Conservation (phyloP, 2,113 vertebrate genomes). For the Megaceryle torquata region DNA sequence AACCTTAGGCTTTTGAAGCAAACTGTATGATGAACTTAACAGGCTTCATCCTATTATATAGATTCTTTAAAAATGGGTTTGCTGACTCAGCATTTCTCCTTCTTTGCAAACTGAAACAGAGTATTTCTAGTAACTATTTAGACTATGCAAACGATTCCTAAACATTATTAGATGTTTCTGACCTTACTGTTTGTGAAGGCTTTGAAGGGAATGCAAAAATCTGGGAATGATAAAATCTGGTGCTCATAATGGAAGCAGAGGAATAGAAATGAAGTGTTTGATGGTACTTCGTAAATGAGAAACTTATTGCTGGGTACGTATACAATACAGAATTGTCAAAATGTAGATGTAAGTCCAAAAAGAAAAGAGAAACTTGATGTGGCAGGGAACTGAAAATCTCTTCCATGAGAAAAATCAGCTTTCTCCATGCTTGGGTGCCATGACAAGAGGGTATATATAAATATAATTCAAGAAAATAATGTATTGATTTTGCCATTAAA, state of each 20-base stretch:
- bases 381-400: not conserved
- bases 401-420: not conserved
- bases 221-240: not conserved
- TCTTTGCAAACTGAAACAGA: not conserved
- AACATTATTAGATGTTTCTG: not conserved
- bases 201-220: not conserved
- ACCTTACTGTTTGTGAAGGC: not conserved
- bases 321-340: not conserved
- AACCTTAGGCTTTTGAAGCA: not conserved
- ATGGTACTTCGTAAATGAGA: not conserved
- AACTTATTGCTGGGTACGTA: not conserved
- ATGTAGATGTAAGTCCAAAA: not conserved
- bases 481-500: conserved; percentile 48
- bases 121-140: not conserved
- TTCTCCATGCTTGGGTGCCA: not conserved
- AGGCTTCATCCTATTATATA: not conserved
- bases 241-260: not conserved
- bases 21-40: not conserved
- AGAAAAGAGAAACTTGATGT: not conserved
- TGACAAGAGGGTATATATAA: not conserved
- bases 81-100: not conserved
- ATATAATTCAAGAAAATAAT: conserved; percentile 28
- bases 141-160: not conserved
- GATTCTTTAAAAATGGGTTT: not conserved
- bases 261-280: not conserved